phyloP scores from a whole-genome alignment of 2,888 invertebrate genomes.

The Tipula confusa region DNA sequence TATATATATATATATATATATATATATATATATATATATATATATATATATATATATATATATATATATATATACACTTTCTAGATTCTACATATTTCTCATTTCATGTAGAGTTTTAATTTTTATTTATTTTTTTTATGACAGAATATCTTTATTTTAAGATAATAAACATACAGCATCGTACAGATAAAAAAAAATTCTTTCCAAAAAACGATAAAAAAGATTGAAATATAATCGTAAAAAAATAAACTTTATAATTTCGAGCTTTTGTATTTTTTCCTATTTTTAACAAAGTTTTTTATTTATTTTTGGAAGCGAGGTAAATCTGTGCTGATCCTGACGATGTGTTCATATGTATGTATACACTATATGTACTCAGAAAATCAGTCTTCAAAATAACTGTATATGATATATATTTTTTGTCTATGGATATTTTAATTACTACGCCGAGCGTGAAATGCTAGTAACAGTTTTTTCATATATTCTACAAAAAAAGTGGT shows the following conservation, averaged over 20 bases:
- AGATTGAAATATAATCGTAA: constrained; percentile 21
- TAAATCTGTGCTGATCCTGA: neutral
- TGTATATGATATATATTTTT: neutral
- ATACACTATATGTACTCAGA: neutral
- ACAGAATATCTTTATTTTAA: neutral
- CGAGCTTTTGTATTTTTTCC: neutral
- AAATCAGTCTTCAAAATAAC: neutral
- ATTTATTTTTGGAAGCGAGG: neutral
- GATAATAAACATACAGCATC: neutral
- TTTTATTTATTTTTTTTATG: constrained; percentile 16
- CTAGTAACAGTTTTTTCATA: neutral
- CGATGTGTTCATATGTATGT: neutral
- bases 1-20: no score
- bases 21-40: no score
- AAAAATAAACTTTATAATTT: neutral
- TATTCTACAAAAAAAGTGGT: neutral
- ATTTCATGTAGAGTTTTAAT: neutral
- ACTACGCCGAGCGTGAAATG: neutral
- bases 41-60: no score
- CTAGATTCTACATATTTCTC: neutral
- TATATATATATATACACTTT: neutral
- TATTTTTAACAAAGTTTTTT: neutral
- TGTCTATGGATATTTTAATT: neutral
- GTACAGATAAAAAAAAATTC: neutral
- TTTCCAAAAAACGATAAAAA: neutral